Evolutionary conservation across 2,797 vertebrate genomes (phyloP), one percentile per base, ranked within the genome.

Genomic region (Sternotherus odoratus): DNA sequence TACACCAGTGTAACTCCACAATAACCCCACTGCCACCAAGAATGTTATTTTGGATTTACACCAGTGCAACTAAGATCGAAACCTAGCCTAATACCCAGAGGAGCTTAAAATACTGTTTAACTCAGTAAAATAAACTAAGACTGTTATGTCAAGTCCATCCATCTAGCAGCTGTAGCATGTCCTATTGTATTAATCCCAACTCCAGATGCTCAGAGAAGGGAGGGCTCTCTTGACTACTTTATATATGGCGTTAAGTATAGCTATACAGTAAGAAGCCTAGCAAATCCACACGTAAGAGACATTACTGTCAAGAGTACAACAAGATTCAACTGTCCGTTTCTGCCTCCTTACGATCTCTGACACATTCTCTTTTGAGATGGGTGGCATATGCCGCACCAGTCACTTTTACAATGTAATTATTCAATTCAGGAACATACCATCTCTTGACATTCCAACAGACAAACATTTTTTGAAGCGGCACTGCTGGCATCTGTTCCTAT

Each of bases 401-500:
- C 23, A 39, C 80, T 85, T 85, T 89, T 69, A 92, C 56, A 88
- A 87, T 66, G 84, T 17, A 69, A 11, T 51, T 43, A 77, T 89
- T 86, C 92, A 75, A 88, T 39, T 90, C 6, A 74, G 87, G 82
- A 87, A 98, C 99, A 86, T 98, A 99, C 99, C 99, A 53, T 99
- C 99, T 98, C 99, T 98, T 4, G 99, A 99, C 99, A 99, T 99
- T 88, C 99, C 99, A 33, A 99, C 99, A 13, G 99, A 98, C 92
- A 99, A 97, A 97, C 99, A 99, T 98, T 99, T 99, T 98, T 99
- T 99, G 98, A 99, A 99, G 66, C 99, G 99, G 96, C 99, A 99
- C 97, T 99, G 99, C 98, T 99, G 99, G 97, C 99, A 99, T 95
- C 99, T 99, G 98, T 99, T 99, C 91, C 99, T 98, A 96, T 99